Base-by-base conservation (phyloP, 1,140 invertebrate genomes). In the Zaprionus ornatus region DNA sequence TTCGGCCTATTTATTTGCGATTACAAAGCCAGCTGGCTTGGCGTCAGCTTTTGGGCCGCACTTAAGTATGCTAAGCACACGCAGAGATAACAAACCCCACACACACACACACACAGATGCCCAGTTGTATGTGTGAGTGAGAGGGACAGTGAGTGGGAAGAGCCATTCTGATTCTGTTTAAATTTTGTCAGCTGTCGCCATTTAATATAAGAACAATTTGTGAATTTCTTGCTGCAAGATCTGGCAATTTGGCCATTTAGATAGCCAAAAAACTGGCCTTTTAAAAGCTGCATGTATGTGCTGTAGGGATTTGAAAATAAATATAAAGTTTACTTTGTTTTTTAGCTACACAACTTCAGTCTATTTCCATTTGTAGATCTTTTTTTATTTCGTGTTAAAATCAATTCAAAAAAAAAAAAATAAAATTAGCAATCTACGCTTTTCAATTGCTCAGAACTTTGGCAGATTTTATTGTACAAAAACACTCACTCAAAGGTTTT, bases 21-120 rank as follows among this genome's bases (percentile, higher is more conserved):
- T 17, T 17, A 29, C 59, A 32, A 50, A 64, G 40, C 15, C 27
- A 29, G 29, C 21, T n/a, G 29, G 40, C n/a, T 21, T 21, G 19
- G 65, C 54, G 15, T 48, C 62, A 50, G 61, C 60, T 69, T 69
- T 61, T 61, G 21, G 59, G 59, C 13, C 29, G 50, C 56, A 72
- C 76, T 83, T 77, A 62, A 73, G 67, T 80, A 83, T 84, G 81
- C 80, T 63, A 50, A 54, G 66, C 81, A 83, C 80, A 62, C 45
- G 60, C 68, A 45, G 19, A 66, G 48, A 32, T 69, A 80, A 80
- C 71, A 48, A 21, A 23, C 29, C 23, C 77, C 69, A 74, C 54
- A 74, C 60, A 56, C 9, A 45, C 37, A 48, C n/a, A 45, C 19
- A 60, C 63, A 74, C 59, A 23, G 13, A n/a, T n/a, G 15, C 17